Conservation (phyloP, 2,113 vertebrate genomes). For the Gasterosteus nipponicus region DNA sequence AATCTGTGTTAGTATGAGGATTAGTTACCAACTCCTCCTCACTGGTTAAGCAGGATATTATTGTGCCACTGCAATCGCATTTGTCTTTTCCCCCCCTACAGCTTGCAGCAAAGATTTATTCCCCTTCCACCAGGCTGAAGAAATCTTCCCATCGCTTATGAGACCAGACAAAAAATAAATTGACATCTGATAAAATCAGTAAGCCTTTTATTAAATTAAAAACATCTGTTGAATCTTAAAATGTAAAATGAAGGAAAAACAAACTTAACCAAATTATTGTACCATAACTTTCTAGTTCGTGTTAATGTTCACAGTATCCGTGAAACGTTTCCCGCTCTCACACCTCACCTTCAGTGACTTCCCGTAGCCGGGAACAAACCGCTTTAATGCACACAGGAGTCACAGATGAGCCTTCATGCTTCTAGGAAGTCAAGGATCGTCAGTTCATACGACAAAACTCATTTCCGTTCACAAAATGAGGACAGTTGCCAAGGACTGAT, state of each 20-base stretch:
- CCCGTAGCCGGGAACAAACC: conserved; percentile 36
- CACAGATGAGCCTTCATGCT: conserved; percentile 63
- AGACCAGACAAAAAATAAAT: not conserved
- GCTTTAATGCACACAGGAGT: conserved; percentile 52
- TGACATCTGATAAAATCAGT: conserved; percentile 74
- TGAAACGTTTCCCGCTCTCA: conserved; percentile 48
- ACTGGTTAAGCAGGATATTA: not conserved
- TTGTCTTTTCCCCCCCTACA: not conserved
- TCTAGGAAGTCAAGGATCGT: conserved; percentile 83
- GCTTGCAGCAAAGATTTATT: not conserved
- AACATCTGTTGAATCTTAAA: conserved; percentile 71
- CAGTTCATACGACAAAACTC: conserved; percentile 77
- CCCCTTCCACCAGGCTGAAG: not conserved
- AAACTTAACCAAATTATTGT: conserved; percentile 71
- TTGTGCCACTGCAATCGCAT: rapidly evolving
- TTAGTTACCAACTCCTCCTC: not conserved
- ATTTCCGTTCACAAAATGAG: conserved; percentile 42
- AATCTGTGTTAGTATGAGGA: not conserved
- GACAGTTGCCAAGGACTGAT: conserved; percentile 46
- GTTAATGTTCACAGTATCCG: conserved; percentile 84
- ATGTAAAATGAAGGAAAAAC: conserved; percentile 63
- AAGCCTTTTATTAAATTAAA: conserved; percentile 83
- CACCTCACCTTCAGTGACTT: conserved; percentile 52
- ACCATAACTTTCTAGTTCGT: conserved; percentile 69
- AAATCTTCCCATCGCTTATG: not conserved